Evolutionary conservation across 23 tunicate species (phyloP), one percentile per base, ranked within the genome.

Genomic region (Trididemnum clinides): DNA sequence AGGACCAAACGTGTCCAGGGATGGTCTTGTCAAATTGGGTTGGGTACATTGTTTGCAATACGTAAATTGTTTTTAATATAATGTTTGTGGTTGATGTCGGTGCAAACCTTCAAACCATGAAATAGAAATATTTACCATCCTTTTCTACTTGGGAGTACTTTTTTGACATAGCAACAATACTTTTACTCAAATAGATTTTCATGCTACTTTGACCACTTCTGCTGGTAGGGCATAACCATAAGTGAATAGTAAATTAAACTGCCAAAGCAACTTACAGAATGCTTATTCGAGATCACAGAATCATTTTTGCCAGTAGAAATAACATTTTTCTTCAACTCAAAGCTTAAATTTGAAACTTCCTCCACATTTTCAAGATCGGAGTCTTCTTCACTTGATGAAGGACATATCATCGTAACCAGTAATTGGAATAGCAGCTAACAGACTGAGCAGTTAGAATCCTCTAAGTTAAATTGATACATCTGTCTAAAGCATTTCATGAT

Each of bases 341-440:
- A 15, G 54, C 15, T 44, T 44, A 44, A 15, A 44, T 44, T 44
- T 44, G 15, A 44, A 44, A 44, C 91, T 34, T 87, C 86, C 38
- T 71, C 90, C 6, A 54, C 83, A 34, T 89, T 62, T 38, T 91
- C 96, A 39, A 80, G 71, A 50, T 77, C 91, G 0, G 88, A 66
- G 29, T 92, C 97, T 18, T 92, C 88, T 7, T 92, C 97, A 57
- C 97, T 92, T 70, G 97, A 92, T 37, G 91, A 80, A 49, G 90
- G 91, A 64, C 71, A 85, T 12, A 92, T 92, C 97, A 87, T 92
- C n/a, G n/a, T n/a, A n/a, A n/a, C n/a, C n/a, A n/a, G n/a, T n/a
- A n/a, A n/a, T n/a, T n/a, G n/a, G n/a, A n/a, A n/a, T n/a, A n/a
- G n/a, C n/a, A n/a, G n/a, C n/a, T n/a, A n/a, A n/a, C n/a, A n/a